A percentile compares a stretch with the other conserved stretches of the same genome.
These are phyloP conservation scores for Choreutis nemorana DNA, from an alignment of 2,888 invertebrate genomes.

Conservation along the genomic window DNA sequence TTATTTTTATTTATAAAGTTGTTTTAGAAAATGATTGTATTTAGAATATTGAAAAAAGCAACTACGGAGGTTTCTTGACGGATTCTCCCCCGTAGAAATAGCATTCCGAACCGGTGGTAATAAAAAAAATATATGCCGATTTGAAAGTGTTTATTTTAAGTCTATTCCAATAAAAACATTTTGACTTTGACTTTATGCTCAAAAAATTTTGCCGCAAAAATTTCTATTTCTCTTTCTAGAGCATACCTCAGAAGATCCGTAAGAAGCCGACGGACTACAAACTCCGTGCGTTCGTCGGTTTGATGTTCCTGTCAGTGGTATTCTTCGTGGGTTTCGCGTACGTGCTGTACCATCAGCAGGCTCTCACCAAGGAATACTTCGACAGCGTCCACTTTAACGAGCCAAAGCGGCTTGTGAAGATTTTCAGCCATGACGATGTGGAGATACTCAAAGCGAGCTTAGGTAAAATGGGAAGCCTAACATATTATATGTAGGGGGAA, in stretches of 20 bases:
- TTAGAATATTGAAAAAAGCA: no score
- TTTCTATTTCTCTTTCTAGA: slow-evolving; percentile 51
- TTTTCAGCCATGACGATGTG: slow-evolving; percentile 75
- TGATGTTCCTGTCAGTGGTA: slow-evolving; percentile 81
- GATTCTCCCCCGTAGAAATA: no score
- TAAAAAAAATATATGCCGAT: no score
- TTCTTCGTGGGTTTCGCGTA: slow-evolving; percentile 87
- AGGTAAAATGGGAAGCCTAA: slow-evolving; percentile 55
- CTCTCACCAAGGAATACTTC: slow-evolving; percentile 83
- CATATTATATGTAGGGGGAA: no score
- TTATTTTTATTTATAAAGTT: no score
- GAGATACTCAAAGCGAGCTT: slow-evolving; percentile 74
- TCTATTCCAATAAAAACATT: no score
- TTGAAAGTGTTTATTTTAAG: no score
- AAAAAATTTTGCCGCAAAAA: no score
- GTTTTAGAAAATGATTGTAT: slow-evolving; percentile 6
- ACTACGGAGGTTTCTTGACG: no score
- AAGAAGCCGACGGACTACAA: slow-evolving; percentile 81
- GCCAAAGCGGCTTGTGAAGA: slow-evolving; percentile 75
- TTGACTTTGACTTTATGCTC: no score
- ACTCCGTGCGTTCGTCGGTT: slow-evolving; percentile 80
- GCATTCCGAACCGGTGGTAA: no score
- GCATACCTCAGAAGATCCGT: slow-evolving; percentile 76
- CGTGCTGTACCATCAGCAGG: slow-evolving; percentile 82
- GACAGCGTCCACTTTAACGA: slow-evolving; percentile 85